Base-by-base conservation (phyloP, 2,113 vertebrate genomes). In the Podiceps cristatus region DNA sequence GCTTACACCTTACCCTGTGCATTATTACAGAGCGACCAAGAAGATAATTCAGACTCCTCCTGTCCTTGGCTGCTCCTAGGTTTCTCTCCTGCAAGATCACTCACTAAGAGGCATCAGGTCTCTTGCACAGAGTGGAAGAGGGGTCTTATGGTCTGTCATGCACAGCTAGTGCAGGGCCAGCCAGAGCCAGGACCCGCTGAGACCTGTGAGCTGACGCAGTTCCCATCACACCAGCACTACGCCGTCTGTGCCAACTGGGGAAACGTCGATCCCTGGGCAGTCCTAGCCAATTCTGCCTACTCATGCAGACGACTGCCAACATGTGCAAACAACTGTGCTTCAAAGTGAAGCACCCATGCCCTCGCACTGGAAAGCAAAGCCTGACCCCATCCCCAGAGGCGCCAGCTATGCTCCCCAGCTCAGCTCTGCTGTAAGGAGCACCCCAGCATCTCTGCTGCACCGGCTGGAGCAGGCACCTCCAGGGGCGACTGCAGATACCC, bases 271-370 rank as follows among this genome's bases (percentile, higher is more conserved):
- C 24, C 28, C 59, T 28, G 37, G 13, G 33, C 29, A 35, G 20
- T 14, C 63, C 35, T 5, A 29, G 40, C 16, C 27, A 15, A 18
- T 60, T 52, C 13, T 66, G 8, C 14, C 31, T 56, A 33, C 15
- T 69, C 9, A 18, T 0, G 0, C 45, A 47, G 45, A 35, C 0
- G 0, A 47, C 56, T 20, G n/a, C 37, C 44, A 44, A 67, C 47
- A 29, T 0, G 0, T 35, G 52, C 23, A 53, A 66, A 6, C 29
- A 11, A 8, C 42, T 1, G 52, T 2, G 3, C 37, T 59, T 63
- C 3, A 10, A 49, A 40, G 42, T 5, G 42, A 23, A 55, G 13
- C 25, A 25, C 49, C 42, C 5, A 1, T 11, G 5, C 23, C 27
- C 52, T 47, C 5, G 1, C n/a, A 2, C 37, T 31, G 22, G 16